Base-by-base conservation (phyloP, 2,113 vertebrate species). In the Amblyornis subalaris region DNA sequence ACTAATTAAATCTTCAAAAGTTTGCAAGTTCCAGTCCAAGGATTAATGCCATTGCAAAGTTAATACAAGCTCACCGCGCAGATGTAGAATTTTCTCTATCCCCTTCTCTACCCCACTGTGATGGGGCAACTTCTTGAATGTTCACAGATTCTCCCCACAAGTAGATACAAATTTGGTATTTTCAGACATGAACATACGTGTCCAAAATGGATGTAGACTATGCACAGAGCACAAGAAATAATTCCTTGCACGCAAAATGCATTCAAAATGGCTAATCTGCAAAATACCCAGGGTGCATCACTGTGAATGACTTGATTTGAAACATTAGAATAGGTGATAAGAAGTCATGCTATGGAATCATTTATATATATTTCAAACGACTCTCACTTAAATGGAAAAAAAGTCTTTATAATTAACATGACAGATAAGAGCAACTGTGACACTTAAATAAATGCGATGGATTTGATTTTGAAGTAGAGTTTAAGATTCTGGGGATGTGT, bases 391-490 rank as follows among this genome's bases (percentile, higher is more conserved):
- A 58, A 87, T 50, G 6, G 12, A 24, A 70, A 67, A n/a, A 60
- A 31, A 47, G 17, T 40, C 61, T 93, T 95, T 77, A 57, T 92
- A 89, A 95, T 96, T 96, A 96, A 76, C 48, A 61, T 0, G 1
- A 38, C 28, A 91, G 84, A 93, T 96, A 94, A 95, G 69, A 91
- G 54, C 20, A 92, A 73, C 85, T 65, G 55, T 89, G 69, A 88
- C 44, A 65, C 40, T 94, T 53, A 88, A 89, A 78, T 90, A 91
- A 94, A 78, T 47, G 61, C 0, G 1, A 64, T 74, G 44, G 75
- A 74, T 92, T 93, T 95, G 92, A 95, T 96, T 96, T 92, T 91
- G 60, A 93, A 96, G 61, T 50, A 69, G 44, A 69, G 24, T 90
- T 92, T 95, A 80, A 94, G 89, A 91, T 93, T 91, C 77, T 47